Conservation (phyloP, 2,113 vertebrate species). For the Caloenas nicobarica region DNA sequence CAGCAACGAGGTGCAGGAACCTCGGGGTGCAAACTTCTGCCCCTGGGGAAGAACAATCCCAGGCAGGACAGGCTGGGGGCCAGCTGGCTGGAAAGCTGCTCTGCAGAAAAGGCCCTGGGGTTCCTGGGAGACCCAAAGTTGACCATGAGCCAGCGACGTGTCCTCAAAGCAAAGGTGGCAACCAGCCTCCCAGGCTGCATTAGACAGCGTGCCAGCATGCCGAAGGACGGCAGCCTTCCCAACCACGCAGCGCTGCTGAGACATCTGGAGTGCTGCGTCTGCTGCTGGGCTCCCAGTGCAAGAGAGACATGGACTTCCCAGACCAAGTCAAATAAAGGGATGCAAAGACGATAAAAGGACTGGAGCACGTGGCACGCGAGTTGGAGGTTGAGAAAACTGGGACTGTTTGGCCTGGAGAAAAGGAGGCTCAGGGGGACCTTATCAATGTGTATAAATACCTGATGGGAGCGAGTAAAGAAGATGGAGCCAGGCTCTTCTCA, state of each 20-base stretch:
- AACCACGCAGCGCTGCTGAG: not conserved
- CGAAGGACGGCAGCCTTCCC: not conserved
- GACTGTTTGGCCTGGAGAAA: not conserved
- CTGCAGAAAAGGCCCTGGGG: not conserved
- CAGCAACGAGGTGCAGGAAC: not conserved
- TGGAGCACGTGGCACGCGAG: not conserved
- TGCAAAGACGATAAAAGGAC: not conserved
- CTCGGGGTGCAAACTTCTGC: not conserved
- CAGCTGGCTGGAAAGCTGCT: not conserved
- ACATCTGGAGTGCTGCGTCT: not conserved
- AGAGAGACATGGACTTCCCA: no score
- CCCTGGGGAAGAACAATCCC: not conserved
- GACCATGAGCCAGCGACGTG: not conserved
- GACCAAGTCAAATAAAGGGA: not conserved
- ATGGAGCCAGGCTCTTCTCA: not conserved
- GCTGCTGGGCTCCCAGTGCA: not conserved
- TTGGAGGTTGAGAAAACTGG: not conserved
- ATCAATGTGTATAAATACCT: not conserved
- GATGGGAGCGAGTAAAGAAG: not conserved
- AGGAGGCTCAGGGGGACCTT: not conserved
- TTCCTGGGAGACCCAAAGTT: not conserved
- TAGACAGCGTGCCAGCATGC: not conserved
- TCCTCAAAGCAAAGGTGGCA: not conserved
- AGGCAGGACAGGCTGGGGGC: not conserved
- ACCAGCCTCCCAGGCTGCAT: not conserved